Conservation (phyloP, 2,797 vertebrate species). For the Aulostomus chinensis region DNA sequence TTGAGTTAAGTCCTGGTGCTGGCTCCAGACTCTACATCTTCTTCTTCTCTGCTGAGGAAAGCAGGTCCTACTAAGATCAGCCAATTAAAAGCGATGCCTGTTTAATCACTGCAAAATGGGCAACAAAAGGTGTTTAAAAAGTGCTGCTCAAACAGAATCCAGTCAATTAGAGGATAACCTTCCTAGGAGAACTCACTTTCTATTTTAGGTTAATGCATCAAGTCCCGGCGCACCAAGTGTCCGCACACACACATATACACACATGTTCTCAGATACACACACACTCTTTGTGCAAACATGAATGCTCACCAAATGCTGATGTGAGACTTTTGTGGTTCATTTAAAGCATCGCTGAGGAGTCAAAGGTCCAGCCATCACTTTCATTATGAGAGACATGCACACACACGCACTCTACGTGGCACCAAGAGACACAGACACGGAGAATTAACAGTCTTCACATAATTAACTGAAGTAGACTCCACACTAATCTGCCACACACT, state of each 20-base stretch:
- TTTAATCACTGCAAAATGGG: slow-evolving; percentile 72
- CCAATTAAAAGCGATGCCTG: slow-evolving; percentile 67
- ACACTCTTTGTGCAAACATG: slow-evolving; percentile 9
- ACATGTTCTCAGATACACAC: neutral
- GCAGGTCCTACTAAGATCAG: slow-evolving; percentile 46
- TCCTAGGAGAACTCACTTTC: slow-evolving; percentile 59
- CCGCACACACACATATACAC: slow-evolving; percentile 24
- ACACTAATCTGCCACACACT: slow-evolving; percentile 48
- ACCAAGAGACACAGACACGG: slow-evolving; percentile 35
- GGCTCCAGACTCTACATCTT: neutral
- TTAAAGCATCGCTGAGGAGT: slow-evolving; percentile 56
- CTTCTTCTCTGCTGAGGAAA: slow-evolving; percentile 50
- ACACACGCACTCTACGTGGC: slow-evolving; percentile 4
- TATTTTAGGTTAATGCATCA: slow-evolving; percentile 70
- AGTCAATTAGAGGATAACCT: slow-evolving; percentile 73
- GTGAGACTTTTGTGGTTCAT: slow-evolving; percentile 53
- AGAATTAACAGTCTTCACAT: slow-evolving; percentile 63
- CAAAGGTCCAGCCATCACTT: slow-evolving; percentile 63
- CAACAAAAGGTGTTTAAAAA: slow-evolving; percentile 73
- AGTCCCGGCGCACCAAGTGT: slow-evolving; percentile 29
- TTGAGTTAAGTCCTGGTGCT: neutral
- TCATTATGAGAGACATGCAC: slow-evolving; percentile 46
- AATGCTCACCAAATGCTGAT: slow-evolving; percentile 60
- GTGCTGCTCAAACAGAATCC: slow-evolving; percentile 69
- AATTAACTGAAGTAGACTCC: slow-evolving; percentile 58